Percentiles rank a stretch among this genome's conserved stretches.
Conservation (phyloP, 2,797 vertebrate genomes). For the Rhincodon typus region DNA sequence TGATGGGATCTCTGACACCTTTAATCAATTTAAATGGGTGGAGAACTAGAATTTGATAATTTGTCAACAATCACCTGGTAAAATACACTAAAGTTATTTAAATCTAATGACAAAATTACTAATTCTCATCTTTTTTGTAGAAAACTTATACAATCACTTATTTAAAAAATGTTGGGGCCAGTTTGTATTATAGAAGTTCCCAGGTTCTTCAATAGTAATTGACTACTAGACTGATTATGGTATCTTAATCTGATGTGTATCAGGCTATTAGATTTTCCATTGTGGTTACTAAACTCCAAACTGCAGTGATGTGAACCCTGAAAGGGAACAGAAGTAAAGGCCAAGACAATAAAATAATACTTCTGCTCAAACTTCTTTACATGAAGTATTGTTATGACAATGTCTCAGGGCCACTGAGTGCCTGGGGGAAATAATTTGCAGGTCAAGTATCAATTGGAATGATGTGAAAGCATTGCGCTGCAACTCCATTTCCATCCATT, state of each 20-base stretch:
- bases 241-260: neutral
- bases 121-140: neutral
- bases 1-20: neutral
- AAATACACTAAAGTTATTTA: neutral
- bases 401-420: neutral
- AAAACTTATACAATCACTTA: neutral
- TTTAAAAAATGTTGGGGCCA: neutral
- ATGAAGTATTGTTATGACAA: neutral
- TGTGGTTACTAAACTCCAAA: neutral
- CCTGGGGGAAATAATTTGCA: no score
- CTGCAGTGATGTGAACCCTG: neutral
- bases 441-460: no score
- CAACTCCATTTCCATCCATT: neutral
- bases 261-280: neutral
- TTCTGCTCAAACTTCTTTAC: neutral
- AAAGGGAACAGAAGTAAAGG: no score
- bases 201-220: neutral
- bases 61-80: neutral
- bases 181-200: neutral
- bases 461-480: no score
- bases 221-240: neutral
- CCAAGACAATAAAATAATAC: neutral
- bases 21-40: neutral
- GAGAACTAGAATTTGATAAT: neutral
- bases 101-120: neutral